These are phyloP conservation scores for Centropus unirufus DNA, from an alignment of 2,113 vertebrate genomes.

Conservation along the genomic window DNA sequence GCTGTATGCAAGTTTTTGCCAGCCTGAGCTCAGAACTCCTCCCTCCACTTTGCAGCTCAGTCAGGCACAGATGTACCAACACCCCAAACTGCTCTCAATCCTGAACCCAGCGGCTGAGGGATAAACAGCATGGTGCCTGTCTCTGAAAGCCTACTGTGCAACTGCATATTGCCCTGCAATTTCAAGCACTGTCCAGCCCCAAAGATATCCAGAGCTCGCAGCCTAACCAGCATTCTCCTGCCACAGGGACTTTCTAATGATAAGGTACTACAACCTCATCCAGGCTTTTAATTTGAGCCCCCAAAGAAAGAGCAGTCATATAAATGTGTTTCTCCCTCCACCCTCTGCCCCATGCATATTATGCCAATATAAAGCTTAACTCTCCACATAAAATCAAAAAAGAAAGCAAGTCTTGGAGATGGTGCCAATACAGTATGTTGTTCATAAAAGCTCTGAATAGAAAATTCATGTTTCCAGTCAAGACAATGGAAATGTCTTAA, in stretches of 20 bases:
- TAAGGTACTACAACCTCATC: background rate
- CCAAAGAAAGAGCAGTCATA: background rate
- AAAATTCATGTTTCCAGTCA: background rate
- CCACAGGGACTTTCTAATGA: background rate
- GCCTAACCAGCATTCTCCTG: background rate
- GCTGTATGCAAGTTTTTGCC: background rate
- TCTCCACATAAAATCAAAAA: background rate
- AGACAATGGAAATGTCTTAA: background rate
- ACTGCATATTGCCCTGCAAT: background rate
- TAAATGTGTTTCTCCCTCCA: background rate
- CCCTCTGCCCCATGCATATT: background rate
- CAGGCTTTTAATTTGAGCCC: background rate
- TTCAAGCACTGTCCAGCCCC: background rate
- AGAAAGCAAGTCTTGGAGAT: background rate
- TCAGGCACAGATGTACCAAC: background rate
- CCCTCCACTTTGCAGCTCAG: background rate
- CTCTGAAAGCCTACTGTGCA: background rate
- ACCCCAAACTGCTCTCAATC: background rate
- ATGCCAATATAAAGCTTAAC: background rate
- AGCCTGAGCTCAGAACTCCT: background rate
- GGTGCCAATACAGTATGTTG: background rate
- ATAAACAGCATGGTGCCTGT: fast-evolving
- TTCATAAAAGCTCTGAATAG: background rate
- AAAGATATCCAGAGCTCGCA: background rate
- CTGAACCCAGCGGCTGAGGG: background rate